Conservation (phyloP, 2,797 vertebrate genomes). For the Sarcoramphus papa region DNA sequence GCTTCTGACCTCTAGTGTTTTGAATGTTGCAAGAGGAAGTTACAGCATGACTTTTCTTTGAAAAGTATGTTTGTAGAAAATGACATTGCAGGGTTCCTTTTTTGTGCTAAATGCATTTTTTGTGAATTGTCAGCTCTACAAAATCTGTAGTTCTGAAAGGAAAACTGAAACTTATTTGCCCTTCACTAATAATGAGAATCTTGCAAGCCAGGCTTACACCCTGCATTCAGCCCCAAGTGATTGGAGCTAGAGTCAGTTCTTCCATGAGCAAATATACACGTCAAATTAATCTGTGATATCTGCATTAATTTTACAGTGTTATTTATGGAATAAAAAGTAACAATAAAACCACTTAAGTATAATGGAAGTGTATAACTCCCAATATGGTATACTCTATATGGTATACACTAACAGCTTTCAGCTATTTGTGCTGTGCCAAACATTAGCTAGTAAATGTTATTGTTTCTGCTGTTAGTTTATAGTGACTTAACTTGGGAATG, state of each 20-base stretch:
- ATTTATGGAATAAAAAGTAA: not conserved
- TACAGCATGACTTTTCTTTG: not conserved
- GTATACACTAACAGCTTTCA: not conserved
- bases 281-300: not conserved
- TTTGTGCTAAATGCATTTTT: not conserved
- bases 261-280: not conserved
- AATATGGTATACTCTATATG: not conserved
- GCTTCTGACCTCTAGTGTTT: not conserved
- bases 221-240: not conserved
- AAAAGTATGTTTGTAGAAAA: not conserved
- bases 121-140: not conserved
- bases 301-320: not conserved
- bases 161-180: constrained; percentile 1
- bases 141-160: not conserved
- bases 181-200: not conserved
- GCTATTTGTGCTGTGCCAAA: not conserved
- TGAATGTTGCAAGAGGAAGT: constrained; percentile 22
- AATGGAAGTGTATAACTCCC: not conserved
- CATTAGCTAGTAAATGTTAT: not conserved
- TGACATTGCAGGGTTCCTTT: not conserved
- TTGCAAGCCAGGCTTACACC: not conserved
- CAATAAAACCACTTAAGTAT: not conserved
- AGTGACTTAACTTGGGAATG: not conserved
- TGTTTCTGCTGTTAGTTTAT: not conserved
- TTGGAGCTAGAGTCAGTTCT: not conserved